phyloP scores from a whole-genome alignment of 2,797 vertebrate genomes.

The Calcarius lapponicus region DNA sequence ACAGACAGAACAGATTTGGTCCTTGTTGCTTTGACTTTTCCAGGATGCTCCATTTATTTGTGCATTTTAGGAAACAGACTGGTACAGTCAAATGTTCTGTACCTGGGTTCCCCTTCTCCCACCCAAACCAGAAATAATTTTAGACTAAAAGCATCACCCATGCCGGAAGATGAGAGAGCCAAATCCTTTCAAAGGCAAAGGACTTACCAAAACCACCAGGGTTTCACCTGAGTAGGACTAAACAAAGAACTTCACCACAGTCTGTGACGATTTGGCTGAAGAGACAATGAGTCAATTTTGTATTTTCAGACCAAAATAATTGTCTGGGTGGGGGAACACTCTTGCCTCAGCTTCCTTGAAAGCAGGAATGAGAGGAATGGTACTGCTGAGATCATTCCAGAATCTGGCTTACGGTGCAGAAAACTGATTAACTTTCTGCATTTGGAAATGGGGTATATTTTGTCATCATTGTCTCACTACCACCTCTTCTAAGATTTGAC shows the following conservation, averaged over 20 bases:
- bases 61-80: constrained; percentile 53
- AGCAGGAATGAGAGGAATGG: constrained; percentile 29
- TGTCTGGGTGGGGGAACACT: constrained; percentile 42
- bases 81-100: constrained; percentile 41
- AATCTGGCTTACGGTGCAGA: constrained; percentile 11
- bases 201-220: background rate
- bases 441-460: background rate
- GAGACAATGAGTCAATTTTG: constrained; percentile 30
- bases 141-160: constrained; percentile 24
- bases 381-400: constrained; percentile 42
- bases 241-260: background rate
- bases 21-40: constrained; percentile 35
- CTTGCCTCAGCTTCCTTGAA: constrained; percentile 60
- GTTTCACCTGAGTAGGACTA: background rate
- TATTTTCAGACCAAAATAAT: constrained; percentile 60
- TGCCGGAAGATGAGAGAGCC: constrained; percentile 33
- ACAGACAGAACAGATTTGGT: constrained; percentile 6
- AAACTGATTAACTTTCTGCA: background rate
- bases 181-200: constrained; percentile 32
- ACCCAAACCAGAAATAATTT: background rate
- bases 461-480: background rate
- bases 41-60: constrained; percentile 62
- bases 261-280: constrained; percentile 40
- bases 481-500: background rate
- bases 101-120: constrained; percentile 23